Evolutionary conservation across 1,140 invertebrate genomes (phyloP).

Genomic region (Aporrectodea caliginosa): DNA sequence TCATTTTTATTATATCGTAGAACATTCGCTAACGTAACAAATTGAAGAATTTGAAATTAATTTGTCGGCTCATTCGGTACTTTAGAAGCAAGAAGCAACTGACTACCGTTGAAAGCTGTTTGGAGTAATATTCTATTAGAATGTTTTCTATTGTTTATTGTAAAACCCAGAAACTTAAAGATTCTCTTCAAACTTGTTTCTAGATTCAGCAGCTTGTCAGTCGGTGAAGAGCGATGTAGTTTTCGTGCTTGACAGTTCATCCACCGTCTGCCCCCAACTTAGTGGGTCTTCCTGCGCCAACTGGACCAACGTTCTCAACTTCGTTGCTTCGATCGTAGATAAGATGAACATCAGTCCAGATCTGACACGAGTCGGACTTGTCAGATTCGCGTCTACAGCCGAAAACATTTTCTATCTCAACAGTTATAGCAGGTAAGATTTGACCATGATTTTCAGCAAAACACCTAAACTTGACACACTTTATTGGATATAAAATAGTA

Average conservation of each 20-base stretch:
- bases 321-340: constrained; percentile 23
- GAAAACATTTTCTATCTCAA: constrained; percentile 12
- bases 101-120: too few relatives aligned
- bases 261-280: neutral
- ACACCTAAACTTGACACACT: too few relatives aligned
- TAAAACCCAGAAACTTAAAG: too few relatives aligned
- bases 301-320: constrained; percentile 25
- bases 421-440: neutral
- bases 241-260: constrained; percentile 18
- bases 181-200: neutral
- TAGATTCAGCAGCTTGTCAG: constrained; percentile 4
- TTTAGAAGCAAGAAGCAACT: too few relatives aligned
- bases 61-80: too few relatives aligned
- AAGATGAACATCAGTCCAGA: constrained; percentile 9
- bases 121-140: too few relatives aligned
- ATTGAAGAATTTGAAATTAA: too few relatives aligned
- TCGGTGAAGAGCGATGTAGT: constrained; percentile 2
- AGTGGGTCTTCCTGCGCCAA: constrained; percentile 10
- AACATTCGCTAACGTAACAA: too few relatives aligned
- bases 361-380: constrained; percentile 15
- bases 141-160: too few relatives aligned
- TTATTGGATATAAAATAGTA: too few relatives aligned
- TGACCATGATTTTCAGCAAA: too few relatives aligned
- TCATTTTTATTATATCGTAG: too few relatives aligned
- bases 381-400: constrained; percentile 19